Conservation (phyloP, 1,140 invertebrate species). For the Drosophila watanabei region DNA sequence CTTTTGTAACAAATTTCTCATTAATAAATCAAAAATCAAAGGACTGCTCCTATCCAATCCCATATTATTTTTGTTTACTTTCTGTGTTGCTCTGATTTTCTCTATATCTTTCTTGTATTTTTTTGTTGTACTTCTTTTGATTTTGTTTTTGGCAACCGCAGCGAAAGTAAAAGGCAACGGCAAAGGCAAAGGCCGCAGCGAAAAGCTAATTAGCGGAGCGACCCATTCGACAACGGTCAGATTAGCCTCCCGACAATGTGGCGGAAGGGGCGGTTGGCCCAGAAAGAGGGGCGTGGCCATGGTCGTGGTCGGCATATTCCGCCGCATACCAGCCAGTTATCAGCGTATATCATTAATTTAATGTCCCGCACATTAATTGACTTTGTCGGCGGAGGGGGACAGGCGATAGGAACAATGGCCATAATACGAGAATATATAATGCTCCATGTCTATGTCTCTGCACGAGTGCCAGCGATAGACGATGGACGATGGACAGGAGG, state of each 20-base stretch:
- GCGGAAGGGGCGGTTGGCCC: background rate
- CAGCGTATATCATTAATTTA: constrained; percentile 80
- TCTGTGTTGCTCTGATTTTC: constrained; percentile 7
- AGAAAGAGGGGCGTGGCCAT: constrained; percentile 11
- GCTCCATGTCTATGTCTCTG: constrained; percentile 3
- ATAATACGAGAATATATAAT: constrained; percentile 54
- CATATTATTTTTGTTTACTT: background rate
- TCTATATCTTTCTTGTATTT: background rate
- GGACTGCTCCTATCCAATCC: too few relatives aligned
- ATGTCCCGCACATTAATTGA: constrained; percentile 68
- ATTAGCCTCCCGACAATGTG: constrained; percentile 18
- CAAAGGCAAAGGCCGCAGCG: constrained; percentile 5
- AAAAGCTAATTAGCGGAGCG: constrained; percentile 75
- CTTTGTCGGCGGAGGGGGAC: constrained; percentile 23
- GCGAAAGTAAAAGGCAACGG: constrained; percentile 46
- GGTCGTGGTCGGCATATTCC: constrained; percentile 29
- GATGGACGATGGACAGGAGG: background rate
- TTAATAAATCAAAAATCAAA: background rate
- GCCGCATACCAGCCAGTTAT: constrained; percentile 59
- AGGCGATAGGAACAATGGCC: constrained; percentile 33
- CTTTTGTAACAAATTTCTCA: background rate
- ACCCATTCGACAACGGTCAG: constrained; percentile 30
- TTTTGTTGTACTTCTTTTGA: background rate
- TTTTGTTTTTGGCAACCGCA: constrained; percentile 22
- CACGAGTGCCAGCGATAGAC: background rate